Conservation (phyloP, 2,797 vertebrate species). For the Prunella strophiata region DNA sequence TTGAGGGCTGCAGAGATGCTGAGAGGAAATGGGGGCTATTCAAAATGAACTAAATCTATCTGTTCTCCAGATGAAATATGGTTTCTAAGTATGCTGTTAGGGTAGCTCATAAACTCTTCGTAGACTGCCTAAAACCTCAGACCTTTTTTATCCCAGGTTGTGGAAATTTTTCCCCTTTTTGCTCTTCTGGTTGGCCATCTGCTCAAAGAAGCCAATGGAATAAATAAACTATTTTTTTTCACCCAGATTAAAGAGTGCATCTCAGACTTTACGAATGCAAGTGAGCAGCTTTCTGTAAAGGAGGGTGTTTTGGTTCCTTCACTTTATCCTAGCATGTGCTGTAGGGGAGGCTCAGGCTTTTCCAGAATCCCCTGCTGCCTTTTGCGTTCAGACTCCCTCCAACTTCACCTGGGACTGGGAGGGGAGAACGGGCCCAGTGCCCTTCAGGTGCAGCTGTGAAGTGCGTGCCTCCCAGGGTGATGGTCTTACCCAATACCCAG, state of each 20-base stretch:
- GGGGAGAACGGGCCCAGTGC: not conserved
- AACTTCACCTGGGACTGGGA: not conserved
- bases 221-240: not conserved
- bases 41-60: not conserved
- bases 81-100: not conserved
- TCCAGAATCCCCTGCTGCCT: not conserved
- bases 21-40: not conserved
- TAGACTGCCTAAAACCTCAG: not conserved
- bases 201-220: not conserved
- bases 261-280: constrained; percentile 3
- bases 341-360: not conserved
- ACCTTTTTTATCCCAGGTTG: not conserved
- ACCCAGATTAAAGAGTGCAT: not conserved
- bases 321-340: not conserved
- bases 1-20: not conserved
- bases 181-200: not conserved
- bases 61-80: not conserved
- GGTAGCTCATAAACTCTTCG: not conserved
- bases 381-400: not conserved
- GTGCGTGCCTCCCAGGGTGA: not conserved
- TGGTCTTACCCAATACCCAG: not conserved
- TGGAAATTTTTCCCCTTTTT: not conserved
- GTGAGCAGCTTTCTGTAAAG: not conserved
- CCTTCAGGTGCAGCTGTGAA: not conserved
- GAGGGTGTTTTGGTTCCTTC: not conserved